phyloP scores from a whole-genome alignment of 2,113 vertebrate genomes.

The Hyperopisus bebe region DNA sequence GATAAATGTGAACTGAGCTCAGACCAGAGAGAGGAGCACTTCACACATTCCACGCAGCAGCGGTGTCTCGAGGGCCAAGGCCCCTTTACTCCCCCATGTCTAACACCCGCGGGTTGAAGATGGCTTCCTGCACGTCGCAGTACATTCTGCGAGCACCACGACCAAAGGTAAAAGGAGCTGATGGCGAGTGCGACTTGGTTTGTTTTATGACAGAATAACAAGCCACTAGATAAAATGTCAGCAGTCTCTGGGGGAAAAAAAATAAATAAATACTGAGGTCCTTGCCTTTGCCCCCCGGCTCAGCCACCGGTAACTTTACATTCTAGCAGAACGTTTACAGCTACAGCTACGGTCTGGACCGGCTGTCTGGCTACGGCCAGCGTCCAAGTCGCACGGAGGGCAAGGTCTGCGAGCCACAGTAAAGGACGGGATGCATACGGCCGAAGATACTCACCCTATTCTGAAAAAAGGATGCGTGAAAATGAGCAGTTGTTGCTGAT shows the following conservation, averaged over 20 bases:
- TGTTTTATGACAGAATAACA: background rate
- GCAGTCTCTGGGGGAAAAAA: background rate
- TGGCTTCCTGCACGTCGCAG: background rate
- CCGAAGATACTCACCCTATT: slow-evolving; percentile 79
- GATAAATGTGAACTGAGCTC: background rate
- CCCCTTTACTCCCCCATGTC: background rate
- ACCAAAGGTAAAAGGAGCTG: background rate
- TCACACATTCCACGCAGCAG: background rate
- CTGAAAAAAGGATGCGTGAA: slow-evolving; percentile 98
- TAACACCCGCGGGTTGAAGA: background rate
- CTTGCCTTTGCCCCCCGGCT: too few species aligned
- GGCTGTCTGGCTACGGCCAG: too few species aligned
- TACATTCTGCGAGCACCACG: background rate
- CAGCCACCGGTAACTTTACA: background rate
- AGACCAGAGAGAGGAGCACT: background rate
- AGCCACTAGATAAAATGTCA: background rate
- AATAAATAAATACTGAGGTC: background rate
- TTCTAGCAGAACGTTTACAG: background rate
- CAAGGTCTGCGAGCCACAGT: too few species aligned
- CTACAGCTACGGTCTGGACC: too few species aligned
- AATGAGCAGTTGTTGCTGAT: slow-evolving; percentile 98
- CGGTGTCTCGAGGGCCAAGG: background rate
- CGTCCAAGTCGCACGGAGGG: background rate
- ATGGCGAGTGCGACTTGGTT: background rate
- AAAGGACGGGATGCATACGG: background rate